Evolutionary conservation across 2,888 invertebrate species (phyloP), one percentile per base, ranked within the genome.

Genomic region (Tetranychus piercei): DNA sequence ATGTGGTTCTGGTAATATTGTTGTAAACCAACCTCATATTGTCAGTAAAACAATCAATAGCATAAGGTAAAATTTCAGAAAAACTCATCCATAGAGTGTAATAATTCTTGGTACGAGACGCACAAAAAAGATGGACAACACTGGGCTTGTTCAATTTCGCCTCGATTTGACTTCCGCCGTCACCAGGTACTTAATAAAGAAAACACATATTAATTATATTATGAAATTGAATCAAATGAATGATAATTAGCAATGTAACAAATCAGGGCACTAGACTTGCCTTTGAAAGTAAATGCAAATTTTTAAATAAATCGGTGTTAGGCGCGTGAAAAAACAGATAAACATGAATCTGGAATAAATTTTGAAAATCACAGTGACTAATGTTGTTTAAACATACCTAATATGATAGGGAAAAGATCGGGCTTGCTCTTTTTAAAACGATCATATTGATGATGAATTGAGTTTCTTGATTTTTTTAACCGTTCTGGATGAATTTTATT

Each of bases 11-110:
- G 0, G 94, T 94, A 2, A 84, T 85, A 82, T 89, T 90, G 81
- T 97, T 87, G 82, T 96, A 97, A 72, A 86, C 86, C 70, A 97
- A 84, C 81, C 89, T 90, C 73, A 71, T 74, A 44, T 86, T 85
- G 78, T 85, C 85, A 11, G 88, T 87, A 90, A 93, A 96, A 82
- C 99, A 99, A 82, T 96, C 95, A 76, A 97, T 90, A 43, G 92
- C 87, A 66, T 90, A 84, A 6, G 96, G 94, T 1, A 93, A 89
- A 5, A 97, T 85, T 7, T 92, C 85, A 82, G 94, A 93, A 78
- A 97, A 83, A 82, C 97, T 96, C 20, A 99, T 85, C 99, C 99
- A 99, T 77, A 99, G 87, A 81, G 91, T 92, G 81, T 92, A 96
- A 84, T 87, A 97, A 79, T 88, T 88, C 0, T 85, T 83, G 0